These are phyloP conservation scores for Torymus auratus DNA, from an alignment of 2,888 invertebrate species.

Conservation along the genomic window DNA sequence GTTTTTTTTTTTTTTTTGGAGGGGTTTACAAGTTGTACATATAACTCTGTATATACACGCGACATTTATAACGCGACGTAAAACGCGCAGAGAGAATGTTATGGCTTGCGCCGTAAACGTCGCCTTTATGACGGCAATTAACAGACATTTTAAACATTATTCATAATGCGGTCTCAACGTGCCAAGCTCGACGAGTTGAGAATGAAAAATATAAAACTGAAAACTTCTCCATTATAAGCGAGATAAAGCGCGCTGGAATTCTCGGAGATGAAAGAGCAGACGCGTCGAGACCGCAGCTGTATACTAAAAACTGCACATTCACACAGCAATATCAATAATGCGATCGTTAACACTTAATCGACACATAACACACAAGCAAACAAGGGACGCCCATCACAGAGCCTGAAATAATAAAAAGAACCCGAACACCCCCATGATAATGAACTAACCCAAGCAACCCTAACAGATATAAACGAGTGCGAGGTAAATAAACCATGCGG, in stretches of 20 bases:
- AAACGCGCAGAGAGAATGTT: not conserved
- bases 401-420: too few relatives aligned
- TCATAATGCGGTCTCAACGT: conserved; percentile 8
- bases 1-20: conserved; percentile 1
- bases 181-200: too few relatives aligned
- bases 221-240: too few relatives aligned
- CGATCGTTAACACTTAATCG: not conserved
- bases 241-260: too few relatives aligned
- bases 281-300: not conserved
- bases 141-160: conserved; percentile 12
- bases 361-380: conserved; percentile 15
- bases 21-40: not conserved
- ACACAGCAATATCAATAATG: conserved; percentile 8
- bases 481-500: conserved; percentile 82
- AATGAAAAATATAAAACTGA: too few relatives aligned
- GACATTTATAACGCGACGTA: not conserved
- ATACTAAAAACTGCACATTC: not conserved
- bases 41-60: conserved; percentile 17
- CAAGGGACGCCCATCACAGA: too few relatives aligned
- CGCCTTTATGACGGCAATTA: conserved; percentile 18
- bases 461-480: conserved; percentile 86
- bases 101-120: not conserved
- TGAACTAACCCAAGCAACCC: conserved; percentile 59
- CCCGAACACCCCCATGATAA: not conserved
- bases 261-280: too few relatives aligned